phyloP scores from a whole-genome alignment of 2,113 vertebrate species.

The Dromiciops gliroides region DNA sequence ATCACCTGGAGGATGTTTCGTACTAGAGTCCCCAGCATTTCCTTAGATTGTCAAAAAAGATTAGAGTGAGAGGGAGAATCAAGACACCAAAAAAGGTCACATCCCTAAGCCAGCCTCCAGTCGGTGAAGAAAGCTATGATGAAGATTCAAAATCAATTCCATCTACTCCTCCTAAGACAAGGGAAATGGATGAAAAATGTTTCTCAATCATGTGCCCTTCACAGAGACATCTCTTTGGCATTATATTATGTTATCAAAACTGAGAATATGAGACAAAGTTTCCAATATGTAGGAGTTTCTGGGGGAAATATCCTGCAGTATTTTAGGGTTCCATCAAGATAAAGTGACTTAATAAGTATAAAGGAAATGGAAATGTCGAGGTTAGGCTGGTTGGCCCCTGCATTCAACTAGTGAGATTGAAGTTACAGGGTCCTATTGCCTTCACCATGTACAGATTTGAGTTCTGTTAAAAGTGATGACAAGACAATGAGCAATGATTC shows the following conservation, averaged over 20 bases:
- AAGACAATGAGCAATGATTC: neutral
- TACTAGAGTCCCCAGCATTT: neutral
- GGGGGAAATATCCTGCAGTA: neutral
- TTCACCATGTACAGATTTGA: neutral
- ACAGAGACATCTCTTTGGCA: neutral
- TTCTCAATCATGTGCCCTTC: neutral
- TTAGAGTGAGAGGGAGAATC: neutral
- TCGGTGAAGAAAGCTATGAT: neutral
- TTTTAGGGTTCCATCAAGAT: neutral
- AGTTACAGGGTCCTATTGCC: neutral
- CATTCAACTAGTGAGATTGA: neutral
- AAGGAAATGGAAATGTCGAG: neutral
- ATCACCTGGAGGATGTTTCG: neutral
- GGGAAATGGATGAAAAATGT: neutral
- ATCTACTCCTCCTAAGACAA: neutral
- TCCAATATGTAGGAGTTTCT: neutral
- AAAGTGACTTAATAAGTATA: neutral
- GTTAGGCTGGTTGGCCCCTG: neutral
- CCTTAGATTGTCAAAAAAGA: neutral
- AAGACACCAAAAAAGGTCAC: neutral
- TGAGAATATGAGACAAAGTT: neutral
- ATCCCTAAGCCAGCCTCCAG: neutral
- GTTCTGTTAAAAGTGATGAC: neutral
- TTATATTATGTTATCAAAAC: neutral
- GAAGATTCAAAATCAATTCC: neutral